Evolutionary conservation across 2,797 vertebrate species (phyloP), one percentile per base, ranked within the genome.

Genomic region (Furcifer pardalis): DNA sequence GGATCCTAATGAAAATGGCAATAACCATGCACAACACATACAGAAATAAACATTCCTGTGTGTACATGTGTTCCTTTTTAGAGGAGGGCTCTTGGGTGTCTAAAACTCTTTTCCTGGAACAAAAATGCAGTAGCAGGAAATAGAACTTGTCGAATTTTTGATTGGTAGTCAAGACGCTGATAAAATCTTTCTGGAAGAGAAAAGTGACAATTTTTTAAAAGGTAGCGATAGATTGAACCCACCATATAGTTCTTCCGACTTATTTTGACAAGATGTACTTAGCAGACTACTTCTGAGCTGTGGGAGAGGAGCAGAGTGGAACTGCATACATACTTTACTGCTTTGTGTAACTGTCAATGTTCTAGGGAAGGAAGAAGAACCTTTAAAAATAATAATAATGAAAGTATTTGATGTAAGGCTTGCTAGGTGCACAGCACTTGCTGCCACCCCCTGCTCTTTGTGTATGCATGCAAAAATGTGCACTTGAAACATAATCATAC

Each of bases 241-340:
- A 40, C 56, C 17, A 25, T 4, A 46, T 3, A 5, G 13, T n/a
- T 0, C 1, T 83, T 68, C n/a, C 32, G 23, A 6, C 46, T 1
- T 0, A 0, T 46, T 63, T 0, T 0, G 32, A 42, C 0, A 0
- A 81, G 78, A 52, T 32, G 25, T 0, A 0, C 12, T 0, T 0
- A 1, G 25, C 9, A 69, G 25, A 56, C 7, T 15, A 0, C 13
- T 44, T 66, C 17, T 30, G 32, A 9, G n/a, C 12, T 60, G 49
- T 4, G 66, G 21, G n/a, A 65, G 59, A 71, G 21, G 42, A 8
- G 23, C 19, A 44, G 56, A 69, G 35, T 35, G 40, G n/a, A n/a
- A n/a, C n/a, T n/a, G n/a, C n/a, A n/a, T n/a, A n/a, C n/a, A n/a
- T n/a, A n/a, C n/a, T n/a, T n/a, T n/a, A n/a, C 56, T 32, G 25